Conservation (phyloP, 2,888 invertebrate genomes). For the Diabrotica balteata region DNA sequence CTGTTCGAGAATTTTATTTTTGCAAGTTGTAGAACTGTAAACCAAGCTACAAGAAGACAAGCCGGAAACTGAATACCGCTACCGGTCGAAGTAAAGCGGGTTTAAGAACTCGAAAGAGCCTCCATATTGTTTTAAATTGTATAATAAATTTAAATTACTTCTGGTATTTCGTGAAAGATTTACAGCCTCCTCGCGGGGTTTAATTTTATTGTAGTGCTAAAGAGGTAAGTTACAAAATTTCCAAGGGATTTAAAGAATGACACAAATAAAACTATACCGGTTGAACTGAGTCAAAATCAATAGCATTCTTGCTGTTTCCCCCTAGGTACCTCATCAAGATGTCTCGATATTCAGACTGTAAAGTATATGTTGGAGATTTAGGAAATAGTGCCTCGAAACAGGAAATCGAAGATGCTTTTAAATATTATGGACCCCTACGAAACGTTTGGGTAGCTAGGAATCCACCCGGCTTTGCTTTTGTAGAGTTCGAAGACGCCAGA, state of each 20-base stretch:
- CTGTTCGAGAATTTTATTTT: too few species aligned
- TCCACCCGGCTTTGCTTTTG: conserved; percentile 91
- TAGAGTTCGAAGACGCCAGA: conserved; percentile 86
- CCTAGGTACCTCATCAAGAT: conserved; percentile 58
- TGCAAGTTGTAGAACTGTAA: too few species aligned
- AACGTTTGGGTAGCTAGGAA: conserved; percentile 95
- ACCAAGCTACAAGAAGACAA: too few species aligned
- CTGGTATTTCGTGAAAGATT: too few species aligned
- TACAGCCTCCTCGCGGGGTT: too few species aligned
- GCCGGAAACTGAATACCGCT: too few species aligned
- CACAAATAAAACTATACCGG: conserved; percentile 20
- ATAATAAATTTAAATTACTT: too few species aligned
- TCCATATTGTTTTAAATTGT: too few species aligned
- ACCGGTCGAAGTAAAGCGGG: too few species aligned
- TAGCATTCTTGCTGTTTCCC: conserved; percentile 31
- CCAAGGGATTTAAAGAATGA: background rate
- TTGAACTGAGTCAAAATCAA: conserved; percentile 36
- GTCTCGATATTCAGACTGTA: conserved; percentile 86
- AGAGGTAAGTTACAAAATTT: conserved; percentile 15
- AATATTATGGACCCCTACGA: conserved; percentile 85
- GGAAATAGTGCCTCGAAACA: conserved; percentile 90
- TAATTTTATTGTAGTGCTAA: background rate
- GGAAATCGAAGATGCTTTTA: conserved; percentile 86
- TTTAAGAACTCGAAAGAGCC: too few species aligned
- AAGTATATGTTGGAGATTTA: conserved; percentile 92